A percentile compares a stretch with the other conserved stretches of the same genome.
Evolutionary conservation across 2,797 vertebrate species (phyloP).

Genomic region (Galago senegalensis): DNA sequence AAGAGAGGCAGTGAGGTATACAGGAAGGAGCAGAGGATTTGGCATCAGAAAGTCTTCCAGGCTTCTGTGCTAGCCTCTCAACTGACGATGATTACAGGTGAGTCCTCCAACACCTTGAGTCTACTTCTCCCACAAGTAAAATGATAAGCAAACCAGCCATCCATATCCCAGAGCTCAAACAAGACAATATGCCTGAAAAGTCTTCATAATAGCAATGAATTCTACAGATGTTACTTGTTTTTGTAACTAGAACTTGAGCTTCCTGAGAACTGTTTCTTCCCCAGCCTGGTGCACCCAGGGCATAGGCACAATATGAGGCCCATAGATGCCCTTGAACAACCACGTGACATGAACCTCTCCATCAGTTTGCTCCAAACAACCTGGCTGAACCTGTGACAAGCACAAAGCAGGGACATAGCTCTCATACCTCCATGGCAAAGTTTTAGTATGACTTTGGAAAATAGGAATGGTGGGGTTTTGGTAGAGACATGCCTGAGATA

Average conservation of each 20-base stretch:
- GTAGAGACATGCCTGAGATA: background rate
- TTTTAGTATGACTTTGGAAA: background rate
- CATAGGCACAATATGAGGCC: background rate
- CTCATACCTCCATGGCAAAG: background rate
- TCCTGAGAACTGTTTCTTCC: background rate
- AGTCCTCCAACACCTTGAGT: background rate
- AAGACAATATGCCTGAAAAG: background rate
- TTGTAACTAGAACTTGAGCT: background rate
- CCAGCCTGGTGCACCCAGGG: background rate
- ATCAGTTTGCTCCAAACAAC: background rate
- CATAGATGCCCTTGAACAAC: background rate
- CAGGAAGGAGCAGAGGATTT: background rate
- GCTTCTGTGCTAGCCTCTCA: background rate
- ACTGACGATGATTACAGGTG: background rate
- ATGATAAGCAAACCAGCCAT: background rate
- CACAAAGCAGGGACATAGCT: background rate
- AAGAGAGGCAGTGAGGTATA: background rate
- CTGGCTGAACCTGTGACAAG: background rate
- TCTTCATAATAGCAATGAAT: background rate
- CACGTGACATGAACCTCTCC: background rate
- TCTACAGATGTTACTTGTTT: background rate
- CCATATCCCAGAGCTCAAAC: background rate
- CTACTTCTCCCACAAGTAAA: background rate
- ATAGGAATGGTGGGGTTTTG: background rate
- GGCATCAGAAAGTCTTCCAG: background rate